These are phyloP conservation scores for Arothron firmamentum DNA, from an alignment of 2,113 vertebrate genomes.

Conservation along the genomic window DNA sequence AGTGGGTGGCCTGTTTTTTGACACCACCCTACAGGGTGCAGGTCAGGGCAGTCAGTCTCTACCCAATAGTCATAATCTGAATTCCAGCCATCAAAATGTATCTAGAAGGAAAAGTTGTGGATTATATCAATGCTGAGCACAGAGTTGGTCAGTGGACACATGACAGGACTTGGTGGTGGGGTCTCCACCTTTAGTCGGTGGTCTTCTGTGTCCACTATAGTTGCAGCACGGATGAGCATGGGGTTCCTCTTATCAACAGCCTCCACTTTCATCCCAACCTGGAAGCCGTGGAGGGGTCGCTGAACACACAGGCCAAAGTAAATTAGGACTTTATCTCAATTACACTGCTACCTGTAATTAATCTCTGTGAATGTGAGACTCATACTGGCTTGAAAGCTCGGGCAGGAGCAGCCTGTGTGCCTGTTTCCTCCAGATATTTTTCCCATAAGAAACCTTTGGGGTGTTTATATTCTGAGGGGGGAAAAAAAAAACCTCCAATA, in stretches of 20 bases:
- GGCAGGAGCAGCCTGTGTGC: constrained; percentile 84
- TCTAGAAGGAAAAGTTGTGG: constrained; percentile 48
- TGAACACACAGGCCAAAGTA: constrained; percentile 26
- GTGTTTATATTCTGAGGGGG: constrained; percentile 77
- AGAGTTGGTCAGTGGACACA: not conserved
- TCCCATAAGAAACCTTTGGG: constrained; percentile 86
- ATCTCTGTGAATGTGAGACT: not conserved
- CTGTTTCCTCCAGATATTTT: constrained; percentile 85
- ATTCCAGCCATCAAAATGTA: constrained; percentile 90
- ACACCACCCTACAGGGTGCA: constrained; percentile 89
- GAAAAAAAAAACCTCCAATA: constrained; percentile 19
- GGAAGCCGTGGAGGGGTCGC: constrained; percentile 78
- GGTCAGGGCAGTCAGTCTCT: constrained; percentile 83
- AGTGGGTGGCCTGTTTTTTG: constrained; percentile 86
- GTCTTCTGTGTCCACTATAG: constrained; percentile 70
- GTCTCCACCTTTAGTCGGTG: constrained; percentile 72
- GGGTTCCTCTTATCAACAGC: constrained; percentile 78
- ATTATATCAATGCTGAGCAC: not conserved
- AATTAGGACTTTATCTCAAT: not conserved
- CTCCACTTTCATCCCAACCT: constrained; percentile 77
- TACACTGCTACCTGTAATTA: not conserved
- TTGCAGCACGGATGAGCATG: constrained; percentile 77
- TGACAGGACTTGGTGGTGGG: not conserved
- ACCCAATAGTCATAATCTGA: constrained; percentile 85
- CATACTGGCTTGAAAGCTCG: constrained; percentile 86